Evolutionary conservation across 1,140 invertebrate species (phyloP), one percentile per base, ranked within the genome.

Genomic region (Wasmannia auropunctata): DNA sequence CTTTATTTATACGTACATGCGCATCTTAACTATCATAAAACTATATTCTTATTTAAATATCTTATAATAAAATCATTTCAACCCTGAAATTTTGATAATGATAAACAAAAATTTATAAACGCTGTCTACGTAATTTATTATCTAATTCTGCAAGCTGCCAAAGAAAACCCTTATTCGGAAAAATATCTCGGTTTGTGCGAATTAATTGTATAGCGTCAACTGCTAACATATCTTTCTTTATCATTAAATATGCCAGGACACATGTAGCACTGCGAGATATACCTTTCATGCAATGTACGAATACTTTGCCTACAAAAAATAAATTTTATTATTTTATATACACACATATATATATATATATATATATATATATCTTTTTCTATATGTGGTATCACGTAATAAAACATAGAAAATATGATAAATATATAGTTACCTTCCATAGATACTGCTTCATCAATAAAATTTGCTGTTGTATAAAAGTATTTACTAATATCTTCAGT

Each of bases 231-330:
- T 96, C 96, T 69, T 96, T 96, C 91, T 97, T 97, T 65, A 98
- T 97, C 97, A 98, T 98, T 40, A 98, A 95, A 93, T 97, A 98
- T 25, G 97, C 97, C 37, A 98, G 94, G 0, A 98, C 97, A 87
- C 97, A 96, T 0, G 98, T 97, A 28, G 97, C 97, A 34, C 97
- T 98, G 1, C 98, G 96, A 1, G 97, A 98, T 77, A 98, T 97
- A 28, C 98, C 98, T 95, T 98, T 96, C 70, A 97, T 95, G 91
- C 98, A 98, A 92, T 98, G 97, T 1, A 98, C 97, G 74, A 98
- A 95, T 1, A 97, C 96, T 93, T 97, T 97, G 83, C 97, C 98
- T 98, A 92, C 31, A 67, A 85, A 3, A n/a, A 72, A 67, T 25
- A 14, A 8, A 63, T 49, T 63, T 22, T 62, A 25, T 34, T 77